Evolutionary conservation across 2,888 invertebrate species (phyloP).

Genomic region (Phengaris alcon): DNA sequence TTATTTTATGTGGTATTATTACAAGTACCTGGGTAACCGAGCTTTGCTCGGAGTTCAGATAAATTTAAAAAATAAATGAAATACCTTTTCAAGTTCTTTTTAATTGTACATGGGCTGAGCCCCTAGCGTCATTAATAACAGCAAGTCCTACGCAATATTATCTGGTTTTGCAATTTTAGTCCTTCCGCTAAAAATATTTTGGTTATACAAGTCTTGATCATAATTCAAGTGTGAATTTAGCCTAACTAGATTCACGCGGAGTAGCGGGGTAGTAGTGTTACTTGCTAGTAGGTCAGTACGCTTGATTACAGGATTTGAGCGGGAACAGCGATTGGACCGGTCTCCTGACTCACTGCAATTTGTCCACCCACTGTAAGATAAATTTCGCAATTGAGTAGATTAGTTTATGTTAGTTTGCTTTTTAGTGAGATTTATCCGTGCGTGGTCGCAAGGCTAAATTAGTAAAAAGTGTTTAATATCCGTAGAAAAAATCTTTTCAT

Average conservation of each 20-base stretch:
- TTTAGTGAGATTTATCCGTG: slow-evolving; percentile 32
- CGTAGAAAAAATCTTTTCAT: neutral
- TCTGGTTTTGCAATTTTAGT: no score
- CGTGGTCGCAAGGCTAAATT: slow-evolving; percentile 20
- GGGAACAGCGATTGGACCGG: slow-evolving; percentile 38
- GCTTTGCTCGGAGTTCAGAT: no score
- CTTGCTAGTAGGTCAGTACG: slow-evolving; percentile 33
- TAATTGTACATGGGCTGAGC: no score
- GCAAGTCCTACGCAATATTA: no score
- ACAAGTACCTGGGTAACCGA: no score
- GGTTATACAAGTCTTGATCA: neutral
- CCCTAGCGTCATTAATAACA: no score
- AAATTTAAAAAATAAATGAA: no score
- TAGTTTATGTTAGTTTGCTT: slow-evolving; percentile 42
- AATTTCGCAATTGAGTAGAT: slow-evolving; percentile 44
- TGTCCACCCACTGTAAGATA: slow-evolving; percentile 44
- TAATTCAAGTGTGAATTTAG: slow-evolving; percentile 2
- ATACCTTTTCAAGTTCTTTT: no score
- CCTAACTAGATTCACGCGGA: slow-evolving; percentile 29
- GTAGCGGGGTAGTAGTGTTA: slow-evolving; percentile 29
- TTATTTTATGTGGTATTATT: no score
- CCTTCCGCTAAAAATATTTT: neutral
- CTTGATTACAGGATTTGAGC: slow-evolving; percentile 38
- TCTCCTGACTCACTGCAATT: slow-evolving; percentile 44
- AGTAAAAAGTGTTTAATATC: slow-evolving; percentile 5